These are phyloP conservation scores for Pectinophora gossypiella DNA, from an alignment of 1,140 invertebrate genomes.

Conservation along the genomic window DNA sequence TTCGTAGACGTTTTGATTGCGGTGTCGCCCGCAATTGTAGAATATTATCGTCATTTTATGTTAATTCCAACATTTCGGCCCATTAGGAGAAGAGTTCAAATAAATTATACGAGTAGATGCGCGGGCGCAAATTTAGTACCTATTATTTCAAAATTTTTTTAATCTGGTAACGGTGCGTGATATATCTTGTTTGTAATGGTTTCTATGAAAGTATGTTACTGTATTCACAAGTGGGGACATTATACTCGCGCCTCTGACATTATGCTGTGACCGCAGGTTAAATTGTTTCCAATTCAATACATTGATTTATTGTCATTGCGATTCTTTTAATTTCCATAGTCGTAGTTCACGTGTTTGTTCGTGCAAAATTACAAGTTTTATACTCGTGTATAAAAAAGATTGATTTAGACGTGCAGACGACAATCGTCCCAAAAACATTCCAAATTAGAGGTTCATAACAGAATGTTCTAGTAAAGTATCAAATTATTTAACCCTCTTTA, in stretches of 20 bases:
- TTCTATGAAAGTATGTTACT: background rate
- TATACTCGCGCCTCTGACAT: too few species aligned
- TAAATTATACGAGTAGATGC: slow-evolving; percentile 43
- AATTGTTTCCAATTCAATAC: too few species aligned
- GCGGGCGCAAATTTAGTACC: slow-evolving; percentile 47
- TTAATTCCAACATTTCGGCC: slow-evolving; percentile 40
- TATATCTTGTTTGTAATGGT: slow-evolving; percentile 1
- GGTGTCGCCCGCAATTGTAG: slow-evolving; percentile 41
- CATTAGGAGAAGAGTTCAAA: slow-evolving; percentile 32
- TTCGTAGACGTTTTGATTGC: slow-evolving; percentile 29
- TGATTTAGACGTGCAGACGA: background rate
- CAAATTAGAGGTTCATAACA: too few species aligned
- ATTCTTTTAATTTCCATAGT: slow-evolving; percentile 30
- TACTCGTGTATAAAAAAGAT: background rate
- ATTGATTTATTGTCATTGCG: too few species aligned
- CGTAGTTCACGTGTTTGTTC: too few species aligned
- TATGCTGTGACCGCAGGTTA: too few species aligned
- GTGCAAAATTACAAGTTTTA: background rate
- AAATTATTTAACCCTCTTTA: background rate
- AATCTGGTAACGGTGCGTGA: slow-evolving; percentile 6
- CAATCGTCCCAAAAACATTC: too few species aligned
- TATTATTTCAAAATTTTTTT: slow-evolving; percentile 37
- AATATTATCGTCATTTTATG: slow-evolving; percentile 59
- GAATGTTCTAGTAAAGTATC: too few species aligned
- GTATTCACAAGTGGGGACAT: too few species aligned